phyloP scores from a whole-genome alignment of 2,888 invertebrate species.

The Malachius bipustulatus region DNA sequence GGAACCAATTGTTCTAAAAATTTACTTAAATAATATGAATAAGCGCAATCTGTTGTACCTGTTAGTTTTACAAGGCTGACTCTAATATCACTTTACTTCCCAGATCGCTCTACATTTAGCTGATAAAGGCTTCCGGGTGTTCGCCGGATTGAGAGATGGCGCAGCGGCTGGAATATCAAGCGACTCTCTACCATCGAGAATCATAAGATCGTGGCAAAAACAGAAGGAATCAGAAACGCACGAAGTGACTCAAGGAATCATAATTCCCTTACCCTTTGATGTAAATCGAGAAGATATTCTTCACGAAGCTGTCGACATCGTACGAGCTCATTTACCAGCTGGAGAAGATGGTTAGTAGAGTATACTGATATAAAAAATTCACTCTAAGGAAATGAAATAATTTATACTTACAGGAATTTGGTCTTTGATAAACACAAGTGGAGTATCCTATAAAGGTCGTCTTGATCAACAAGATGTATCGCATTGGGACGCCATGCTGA shows the following conservation, averaged over 20 bases:
- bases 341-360: slow-evolving; percentile 68
- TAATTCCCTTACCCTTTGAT: slow-evolving; percentile 63
- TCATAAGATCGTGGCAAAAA: slow-evolving; percentile 40
- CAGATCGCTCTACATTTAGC: slow-evolving; percentile 60
- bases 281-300: slow-evolving; percentile 69
- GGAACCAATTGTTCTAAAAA: no score
- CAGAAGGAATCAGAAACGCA: slow-evolving; percentile 36
- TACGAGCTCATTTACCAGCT: slow-evolving; percentile 68
- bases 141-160: slow-evolving; percentile 55
- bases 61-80: no score
- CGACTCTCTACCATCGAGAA: slow-evolving; percentile 48
- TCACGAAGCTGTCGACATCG: slow-evolving; percentile 65
- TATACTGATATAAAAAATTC: no score
- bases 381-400: no score
- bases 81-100: slow-evolving; percentile 12
- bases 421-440: slow-evolving; percentile 76
- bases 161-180: slow-evolving; percentile 40
- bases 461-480: slow-evolving; percentile 55
- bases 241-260: slow-evolving; percentile 30
- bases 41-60: no score
- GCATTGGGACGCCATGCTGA: slow-evolving; percentile 59
- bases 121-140: slow-evolving; percentile 62
- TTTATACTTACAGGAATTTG: slow-evolving; percentile 65
- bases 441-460: slow-evolving; percentile 58
- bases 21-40: no score